These are phyloP conservation scores for Fissipunctia ypsillon DNA, from an alignment of 2,888 invertebrate species.

Conservation along the genomic window DNA sequence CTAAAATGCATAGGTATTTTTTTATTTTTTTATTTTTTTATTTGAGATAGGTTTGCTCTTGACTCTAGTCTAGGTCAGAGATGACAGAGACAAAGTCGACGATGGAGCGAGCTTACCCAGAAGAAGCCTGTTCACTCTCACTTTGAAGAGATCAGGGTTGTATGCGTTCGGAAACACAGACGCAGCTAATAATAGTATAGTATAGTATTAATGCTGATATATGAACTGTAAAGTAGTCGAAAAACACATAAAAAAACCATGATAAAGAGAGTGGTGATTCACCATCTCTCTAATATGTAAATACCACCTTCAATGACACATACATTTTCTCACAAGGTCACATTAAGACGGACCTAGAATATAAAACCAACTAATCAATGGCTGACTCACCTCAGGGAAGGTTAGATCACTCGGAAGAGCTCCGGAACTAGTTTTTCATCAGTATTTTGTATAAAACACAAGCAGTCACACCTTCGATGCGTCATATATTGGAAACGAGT, in stretches of 20 bases:
- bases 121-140: too few relatives aligned
- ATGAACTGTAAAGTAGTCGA: neutral
- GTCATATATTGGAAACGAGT: conserved; percentile 27
- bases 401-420: conserved; percentile 22
- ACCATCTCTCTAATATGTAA: conserved; percentile 11
- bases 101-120: too few relatives aligned
- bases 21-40: too few relatives aligned
- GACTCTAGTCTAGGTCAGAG: too few relatives aligned
- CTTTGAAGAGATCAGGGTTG: too few relatives aligned
- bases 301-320: conserved; percentile 19
- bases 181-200: too few relatives aligned
- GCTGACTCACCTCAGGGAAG: conserved; percentile 36
- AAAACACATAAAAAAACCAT: neutral
- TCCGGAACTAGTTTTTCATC: conserved; percentile 24
- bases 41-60: too few relatives aligned
- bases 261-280: conserved; percentile 29
- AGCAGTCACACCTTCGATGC: conserved; percentile 12
- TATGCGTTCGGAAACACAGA: too few relatives aligned
- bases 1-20: too few relatives aligned
- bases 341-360: conserved; percentile 22
- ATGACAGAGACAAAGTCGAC: too few relatives aligned
- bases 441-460: conserved; percentile 30
- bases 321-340: conserved; percentile 10
- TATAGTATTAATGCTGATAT: too few relatives aligned
- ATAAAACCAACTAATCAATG: conserved; percentile 15